phyloP scores from a whole-genome alignment of 2,113 vertebrate species.

The Phylloscopus trochiloides region DNA sequence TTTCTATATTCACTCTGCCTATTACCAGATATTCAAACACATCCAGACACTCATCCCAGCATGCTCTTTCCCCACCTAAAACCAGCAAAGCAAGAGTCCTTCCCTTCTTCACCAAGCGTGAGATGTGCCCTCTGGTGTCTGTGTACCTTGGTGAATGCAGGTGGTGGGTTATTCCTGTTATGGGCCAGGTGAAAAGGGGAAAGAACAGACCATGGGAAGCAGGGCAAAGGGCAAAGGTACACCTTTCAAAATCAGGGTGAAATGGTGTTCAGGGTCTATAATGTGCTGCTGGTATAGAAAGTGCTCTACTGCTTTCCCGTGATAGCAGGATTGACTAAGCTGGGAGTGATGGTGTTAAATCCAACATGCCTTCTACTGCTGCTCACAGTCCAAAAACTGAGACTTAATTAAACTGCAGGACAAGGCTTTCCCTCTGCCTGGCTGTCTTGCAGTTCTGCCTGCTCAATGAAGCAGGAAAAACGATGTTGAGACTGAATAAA shows the following conservation, averaged over 20 bases:
- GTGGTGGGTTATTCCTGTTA: fast-evolving
- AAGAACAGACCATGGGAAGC: neutral
- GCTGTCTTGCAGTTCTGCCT: neutral
- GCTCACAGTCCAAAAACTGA: neutral
- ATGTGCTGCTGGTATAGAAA: neutral
- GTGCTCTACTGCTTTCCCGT: neutral
- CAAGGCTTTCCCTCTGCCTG: neutral
- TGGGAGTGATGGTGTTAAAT: neutral
- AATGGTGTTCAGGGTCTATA: neutral
- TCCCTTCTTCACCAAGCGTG: neutral
- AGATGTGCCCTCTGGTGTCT: neutral
- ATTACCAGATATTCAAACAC: too few species aligned
- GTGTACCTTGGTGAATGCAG: neutral
- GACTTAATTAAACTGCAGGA: slow-evolving; percentile 11
- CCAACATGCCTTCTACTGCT: neutral
- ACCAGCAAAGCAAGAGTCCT: neutral
- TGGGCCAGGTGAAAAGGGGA: neutral
- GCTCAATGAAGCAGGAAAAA: slow-evolving; percentile 3
- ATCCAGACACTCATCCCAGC: neutral
- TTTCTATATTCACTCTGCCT: neutral
- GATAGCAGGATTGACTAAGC: neutral
- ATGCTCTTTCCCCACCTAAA: neutral
- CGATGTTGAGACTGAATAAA: neutral
- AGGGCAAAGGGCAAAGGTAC: neutral
- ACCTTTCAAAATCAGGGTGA: neutral